Percentiles rank a stretch among this genome's conserved stretches.
Conservation (phyloP, 2,888 invertebrate species). For the Cacoxenus indagator region DNA sequence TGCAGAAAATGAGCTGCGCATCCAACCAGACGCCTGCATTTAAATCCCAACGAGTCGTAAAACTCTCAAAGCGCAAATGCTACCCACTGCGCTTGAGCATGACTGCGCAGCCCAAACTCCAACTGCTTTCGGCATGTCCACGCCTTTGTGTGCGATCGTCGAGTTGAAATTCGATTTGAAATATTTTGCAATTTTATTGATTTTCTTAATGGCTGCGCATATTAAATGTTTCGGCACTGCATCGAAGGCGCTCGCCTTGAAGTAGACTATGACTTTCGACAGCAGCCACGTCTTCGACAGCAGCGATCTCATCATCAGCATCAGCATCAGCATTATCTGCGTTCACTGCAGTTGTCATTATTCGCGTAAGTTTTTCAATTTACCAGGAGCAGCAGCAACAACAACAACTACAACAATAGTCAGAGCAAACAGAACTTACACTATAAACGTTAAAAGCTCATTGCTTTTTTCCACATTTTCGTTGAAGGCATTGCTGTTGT, state of each 20-base stretch:
- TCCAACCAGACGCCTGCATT: constrained; percentile 29
- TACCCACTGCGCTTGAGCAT: constrained; percentile 6
- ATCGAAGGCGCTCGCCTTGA: constrained; percentile 8
- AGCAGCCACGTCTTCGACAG: constrained; percentile 1
- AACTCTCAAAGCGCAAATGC: constrained; percentile 36
- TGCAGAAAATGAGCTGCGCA: background rate
- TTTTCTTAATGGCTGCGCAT: constrained; percentile 56
- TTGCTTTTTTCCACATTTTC: background rate
- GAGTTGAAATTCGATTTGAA: constrained; percentile 47
- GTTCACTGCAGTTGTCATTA: constrained; percentile 49
- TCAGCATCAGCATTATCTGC: constrained; percentile 12
- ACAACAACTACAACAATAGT: no score
- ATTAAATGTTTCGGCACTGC: constrained; percentile 46
- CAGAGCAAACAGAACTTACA: no score
- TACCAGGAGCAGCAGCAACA: constrained; percentile 27
- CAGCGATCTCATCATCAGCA: constrained; percentile 1
- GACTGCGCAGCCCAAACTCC: no score
- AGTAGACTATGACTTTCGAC: background rate
- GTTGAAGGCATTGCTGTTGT: background rate
- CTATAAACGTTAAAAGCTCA: constrained; percentile 25
- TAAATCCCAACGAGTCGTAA: constrained; percentile 48
- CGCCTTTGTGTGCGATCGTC: background rate
- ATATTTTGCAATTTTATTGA: constrained; percentile 58
- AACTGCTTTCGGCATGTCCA: background rate
- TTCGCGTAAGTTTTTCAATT: constrained; percentile 45